Evolutionary conservation across 2,113 vertebrate species (phyloP).

Genomic region (Oplegnathus fasciatus): DNA sequence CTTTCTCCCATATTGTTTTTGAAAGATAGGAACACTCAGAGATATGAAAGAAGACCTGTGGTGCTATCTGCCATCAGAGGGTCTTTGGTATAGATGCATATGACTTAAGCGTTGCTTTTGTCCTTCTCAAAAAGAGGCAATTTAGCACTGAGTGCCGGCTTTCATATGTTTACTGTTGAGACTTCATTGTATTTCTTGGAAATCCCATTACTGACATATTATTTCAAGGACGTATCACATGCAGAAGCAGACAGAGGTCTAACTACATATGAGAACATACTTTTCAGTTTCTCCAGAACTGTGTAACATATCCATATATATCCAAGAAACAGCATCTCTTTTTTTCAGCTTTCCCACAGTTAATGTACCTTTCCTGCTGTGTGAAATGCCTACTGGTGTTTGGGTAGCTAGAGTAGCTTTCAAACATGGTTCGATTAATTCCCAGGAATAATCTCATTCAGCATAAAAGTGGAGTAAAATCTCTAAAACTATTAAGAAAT

Average conservation of each 20-base stretch:
- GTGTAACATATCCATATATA: not conserved
- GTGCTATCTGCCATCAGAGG: conserved; percentile 20
- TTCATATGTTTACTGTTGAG: not conserved
- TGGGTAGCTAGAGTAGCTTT: too few relatives aligned
- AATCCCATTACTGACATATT: not conserved
- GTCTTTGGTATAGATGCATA: conserved; percentile 31
- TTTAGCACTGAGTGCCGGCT: not conserved
- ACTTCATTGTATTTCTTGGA: not conserved
- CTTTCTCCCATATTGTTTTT: conserved; percentile 29
- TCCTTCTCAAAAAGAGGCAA: not conserved
- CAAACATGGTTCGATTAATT: not conserved
- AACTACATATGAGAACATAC: not conserved
- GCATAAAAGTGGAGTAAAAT: conserved; percentile 1
- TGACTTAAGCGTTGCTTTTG: conserved; percentile 14
- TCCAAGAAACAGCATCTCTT: not conserved
- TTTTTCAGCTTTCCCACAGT: not conserved
- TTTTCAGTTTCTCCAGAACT: not conserved
- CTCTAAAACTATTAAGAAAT: conserved; percentile 4
- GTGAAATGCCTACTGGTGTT: not conserved
- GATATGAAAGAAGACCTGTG: conserved; percentile 33
- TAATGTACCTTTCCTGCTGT: not conserved
- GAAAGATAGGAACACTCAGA: conserved; percentile 41
- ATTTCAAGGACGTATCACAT: not conserved
- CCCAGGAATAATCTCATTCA: not conserved
- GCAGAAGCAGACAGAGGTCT: conserved; percentile 11